Evolutionary conservation across 2,113 vertebrate genomes (phyloP), one percentile per base, ranked within the genome.

Genomic region (Pituophis catenifer): DNA sequence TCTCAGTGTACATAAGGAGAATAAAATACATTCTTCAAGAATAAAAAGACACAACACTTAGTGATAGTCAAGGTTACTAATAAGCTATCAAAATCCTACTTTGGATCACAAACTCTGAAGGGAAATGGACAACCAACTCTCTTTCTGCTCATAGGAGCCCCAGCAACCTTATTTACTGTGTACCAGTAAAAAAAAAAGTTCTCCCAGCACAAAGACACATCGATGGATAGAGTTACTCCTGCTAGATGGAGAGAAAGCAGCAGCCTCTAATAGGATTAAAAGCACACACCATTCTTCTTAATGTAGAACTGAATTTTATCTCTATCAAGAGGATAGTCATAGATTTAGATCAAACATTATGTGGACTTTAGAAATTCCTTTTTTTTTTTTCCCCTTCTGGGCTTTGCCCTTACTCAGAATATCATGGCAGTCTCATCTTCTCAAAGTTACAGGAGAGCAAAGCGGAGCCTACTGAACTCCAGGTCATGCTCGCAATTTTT

Each of bases 331-430:
- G 50, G 92, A 26, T 70, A 90, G 10, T 50, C 26, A 33, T n/a
- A 17, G 86, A 38, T 65, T 12, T 62, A 29, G 26, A 90, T 19
- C 50, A 53, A 86, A 62, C 13, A 29, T 62, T 48, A 44, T 11
- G 50, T 53, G 48, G 48, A 4, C 89, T 52, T 87, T 65, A 90
- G 89, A 90, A 87, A 90, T 65, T 44, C 54, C 10, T 89, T 62
- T 29, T 33, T 7, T 38, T 38, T 38, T 38, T 81, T 50, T 33
- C 91, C 1, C 48, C 92, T 5, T 62, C 1, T 93, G 96, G 91
- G 94, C 50, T 91, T 96, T 94, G 95, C 89, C 94, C 90, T 89
- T 96, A 93, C 89, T 93, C 52, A 55, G 92, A 90, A 48, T 75
- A 91, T 52, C 95, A 86, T 57, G 95, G 26, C 81, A 57, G 54